phyloP scores from a whole-genome alignment of 2,797 vertebrate genomes.

The Austrolebias charrua region DNA sequence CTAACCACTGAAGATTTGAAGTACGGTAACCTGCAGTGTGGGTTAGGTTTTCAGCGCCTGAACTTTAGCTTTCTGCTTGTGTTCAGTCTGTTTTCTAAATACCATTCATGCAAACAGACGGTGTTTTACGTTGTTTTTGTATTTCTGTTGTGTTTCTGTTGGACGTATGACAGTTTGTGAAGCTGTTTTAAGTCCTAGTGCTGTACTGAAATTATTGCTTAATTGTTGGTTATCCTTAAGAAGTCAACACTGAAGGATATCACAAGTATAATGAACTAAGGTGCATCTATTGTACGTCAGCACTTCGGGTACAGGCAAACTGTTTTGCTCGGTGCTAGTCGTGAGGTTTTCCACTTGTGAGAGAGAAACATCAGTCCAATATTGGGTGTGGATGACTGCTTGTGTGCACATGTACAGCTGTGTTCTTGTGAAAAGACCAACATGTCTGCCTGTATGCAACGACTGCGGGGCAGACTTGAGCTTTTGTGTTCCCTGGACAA shows the following conservation, averaged over 20 bases:
- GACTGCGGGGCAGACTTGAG: slow-evolving; percentile 35
- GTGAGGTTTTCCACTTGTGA: slow-evolving; percentile 19
- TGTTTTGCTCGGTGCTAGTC: slow-evolving; percentile 30
- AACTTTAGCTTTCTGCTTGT: too few relatives aligned
- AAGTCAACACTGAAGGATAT: neutral
- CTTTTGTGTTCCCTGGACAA: slow-evolving; percentile 37
- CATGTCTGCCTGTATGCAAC: slow-evolving; percentile 19
- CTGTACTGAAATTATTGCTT: neutral
- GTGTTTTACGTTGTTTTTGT: neutral
- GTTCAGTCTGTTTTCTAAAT: too few relatives aligned
- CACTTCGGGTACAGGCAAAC: slow-evolving; percentile 22
- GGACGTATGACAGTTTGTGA: neutral
- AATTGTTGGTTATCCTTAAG: neutral
- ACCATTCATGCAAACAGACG: neutral
- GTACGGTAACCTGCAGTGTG: too few relatives aligned
- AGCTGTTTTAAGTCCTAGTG: too few relatives aligned
- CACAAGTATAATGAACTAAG: neutral
- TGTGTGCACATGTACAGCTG: slow-evolving; percentile 48
- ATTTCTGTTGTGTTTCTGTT: neutral
- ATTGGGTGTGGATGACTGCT: slow-evolving; percentile 39
- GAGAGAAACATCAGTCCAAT: slow-evolving; percentile 15
- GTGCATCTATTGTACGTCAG: neutral
- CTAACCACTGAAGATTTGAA: neutral
- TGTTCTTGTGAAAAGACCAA: slow-evolving; percentile 12
- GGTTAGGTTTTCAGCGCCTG: neutral